Percentiles rank a stretch among this genome's conserved stretches.
Evolutionary conservation across 2,797 vertebrate genomes (phyloP).

Genomic region (Molossus molossus): DNA sequence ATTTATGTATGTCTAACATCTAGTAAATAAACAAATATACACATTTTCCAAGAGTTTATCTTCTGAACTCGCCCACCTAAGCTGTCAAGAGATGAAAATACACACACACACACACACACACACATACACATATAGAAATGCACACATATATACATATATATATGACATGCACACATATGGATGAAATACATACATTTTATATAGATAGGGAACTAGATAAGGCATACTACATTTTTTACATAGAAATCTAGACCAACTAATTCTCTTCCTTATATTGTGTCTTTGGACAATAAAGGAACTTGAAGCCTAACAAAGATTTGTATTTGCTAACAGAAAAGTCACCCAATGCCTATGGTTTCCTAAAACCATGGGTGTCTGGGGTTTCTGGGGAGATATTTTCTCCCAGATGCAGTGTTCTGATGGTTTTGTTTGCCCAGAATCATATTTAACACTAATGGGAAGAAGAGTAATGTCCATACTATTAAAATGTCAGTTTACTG

Average conservation of each 20-base stretch:
- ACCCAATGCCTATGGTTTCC: neutral
- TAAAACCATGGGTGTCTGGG: neutral
- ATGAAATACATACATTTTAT: neutral
- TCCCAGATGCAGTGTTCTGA: neutral
- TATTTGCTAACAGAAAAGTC: neutral
- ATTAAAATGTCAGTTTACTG: neutral
- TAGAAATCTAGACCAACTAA: conserved; percentile 2
- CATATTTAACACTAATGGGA: neutral
- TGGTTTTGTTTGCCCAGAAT: conserved; percentile 45
- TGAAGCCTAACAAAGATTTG: conserved; percentile 7
- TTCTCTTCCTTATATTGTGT: neutral
- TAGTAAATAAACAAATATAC: conserved; percentile 26
- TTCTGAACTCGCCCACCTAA: neutral
- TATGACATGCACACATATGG: neutral
- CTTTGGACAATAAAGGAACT: conserved; percentile 15
- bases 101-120: neutral
- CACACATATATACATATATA: neutral
- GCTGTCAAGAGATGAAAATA: conserved; percentile 41
- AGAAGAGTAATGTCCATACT: neutral
- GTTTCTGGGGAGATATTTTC: neutral
- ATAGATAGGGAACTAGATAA: neutral
- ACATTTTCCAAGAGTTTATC: neutral
- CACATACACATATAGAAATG: neutral
- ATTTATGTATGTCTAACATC: conserved; percentile 44
- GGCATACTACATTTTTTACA: neutral